phyloP scores from a whole-genome alignment of 2,888 invertebrate genomes.

The Rhynchonema sp. region DNA sequence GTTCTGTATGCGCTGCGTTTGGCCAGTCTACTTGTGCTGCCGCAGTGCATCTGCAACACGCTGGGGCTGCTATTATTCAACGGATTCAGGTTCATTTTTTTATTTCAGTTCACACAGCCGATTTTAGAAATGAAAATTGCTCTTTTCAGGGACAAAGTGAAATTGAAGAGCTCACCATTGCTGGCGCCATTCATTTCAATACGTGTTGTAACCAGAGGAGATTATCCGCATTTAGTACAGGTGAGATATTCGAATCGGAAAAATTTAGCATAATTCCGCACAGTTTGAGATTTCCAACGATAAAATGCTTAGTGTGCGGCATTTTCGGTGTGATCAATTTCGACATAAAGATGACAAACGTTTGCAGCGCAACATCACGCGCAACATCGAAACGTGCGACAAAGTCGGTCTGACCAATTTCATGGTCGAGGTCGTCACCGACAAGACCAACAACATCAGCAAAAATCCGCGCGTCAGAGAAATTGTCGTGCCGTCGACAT shows the following conservation, averaged over 20 bases:
- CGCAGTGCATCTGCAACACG: conserved; percentile 26
- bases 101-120: background rate
- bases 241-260: background rate
- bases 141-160: conserved; percentile 79
- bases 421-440: conserved; percentile 82
- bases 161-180: conserved; percentile 66
- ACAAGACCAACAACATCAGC: conserved; percentile 40
- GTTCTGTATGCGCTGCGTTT: conserved; percentile 21
- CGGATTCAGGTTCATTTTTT: conserved; percentile 56
- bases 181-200: conserved; percentile 83
- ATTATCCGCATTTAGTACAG: conserved; percentile 67
- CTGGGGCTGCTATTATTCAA: conserved; percentile 55
- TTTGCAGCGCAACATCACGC: conserved; percentile 21
- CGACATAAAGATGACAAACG: background rate
- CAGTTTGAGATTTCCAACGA: background rate
- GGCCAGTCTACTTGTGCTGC: conserved; percentile 24
- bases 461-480: conserved; percentile 51
- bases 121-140: background rate
- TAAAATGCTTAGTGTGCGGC: no score
- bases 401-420: conserved; percentile 84
- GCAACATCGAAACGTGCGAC: conserved; percentile 29
- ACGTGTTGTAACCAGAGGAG: conserved; percentile 76
- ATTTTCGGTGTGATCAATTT: no score
- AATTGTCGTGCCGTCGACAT: conserved; percentile 53
- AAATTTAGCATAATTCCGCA: background rate